These are phyloP conservation scores for Poecile atricapillus DNA, from an alignment of 2,113 vertebrate genomes.

Conservation along the genomic window DNA sequence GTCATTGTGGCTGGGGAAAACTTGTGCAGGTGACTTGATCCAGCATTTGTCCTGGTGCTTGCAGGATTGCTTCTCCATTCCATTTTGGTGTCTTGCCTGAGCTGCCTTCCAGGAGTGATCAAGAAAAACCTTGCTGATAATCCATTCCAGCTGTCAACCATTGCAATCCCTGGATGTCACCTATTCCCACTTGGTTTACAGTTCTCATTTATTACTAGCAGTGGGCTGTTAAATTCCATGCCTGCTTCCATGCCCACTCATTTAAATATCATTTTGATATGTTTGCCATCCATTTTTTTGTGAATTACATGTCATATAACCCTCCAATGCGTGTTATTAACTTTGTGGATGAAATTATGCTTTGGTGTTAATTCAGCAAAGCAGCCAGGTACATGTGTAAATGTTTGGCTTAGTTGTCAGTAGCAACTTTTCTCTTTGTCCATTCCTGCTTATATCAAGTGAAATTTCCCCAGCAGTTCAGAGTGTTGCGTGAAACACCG, in stretches of 20 bases:
- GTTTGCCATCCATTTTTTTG: neutral
- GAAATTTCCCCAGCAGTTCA: neutral
- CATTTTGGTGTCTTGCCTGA: neutral
- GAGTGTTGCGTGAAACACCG: neutral
- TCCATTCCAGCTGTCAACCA: neutral
- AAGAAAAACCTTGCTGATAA: neutral
- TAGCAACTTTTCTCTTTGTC: neutral
- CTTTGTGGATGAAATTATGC: neutral
- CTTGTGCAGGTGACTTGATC: neutral
- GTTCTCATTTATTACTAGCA: neutral
- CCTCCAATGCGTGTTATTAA: neutral
- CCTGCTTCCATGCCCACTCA: neutral
- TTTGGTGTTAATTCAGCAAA: neutral
- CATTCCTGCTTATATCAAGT: neutral
- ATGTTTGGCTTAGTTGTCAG: neutral
- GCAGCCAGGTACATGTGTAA: neutral
- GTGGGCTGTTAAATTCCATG: neutral
- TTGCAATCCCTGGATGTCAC: neutral
- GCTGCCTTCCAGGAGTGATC: neutral
- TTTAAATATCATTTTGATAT: neutral
- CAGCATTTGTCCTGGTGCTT: neutral
- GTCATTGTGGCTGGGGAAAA: neutral
- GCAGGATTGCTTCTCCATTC: neutral
- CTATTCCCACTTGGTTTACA: neutral
- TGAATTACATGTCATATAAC: neutral